Percentiles rank a stretch among this genome's conserved stretches.
Evolutionary conservation across 2,888 invertebrate genomes (phyloP).

Genomic region (Volucella inflata): DNA sequence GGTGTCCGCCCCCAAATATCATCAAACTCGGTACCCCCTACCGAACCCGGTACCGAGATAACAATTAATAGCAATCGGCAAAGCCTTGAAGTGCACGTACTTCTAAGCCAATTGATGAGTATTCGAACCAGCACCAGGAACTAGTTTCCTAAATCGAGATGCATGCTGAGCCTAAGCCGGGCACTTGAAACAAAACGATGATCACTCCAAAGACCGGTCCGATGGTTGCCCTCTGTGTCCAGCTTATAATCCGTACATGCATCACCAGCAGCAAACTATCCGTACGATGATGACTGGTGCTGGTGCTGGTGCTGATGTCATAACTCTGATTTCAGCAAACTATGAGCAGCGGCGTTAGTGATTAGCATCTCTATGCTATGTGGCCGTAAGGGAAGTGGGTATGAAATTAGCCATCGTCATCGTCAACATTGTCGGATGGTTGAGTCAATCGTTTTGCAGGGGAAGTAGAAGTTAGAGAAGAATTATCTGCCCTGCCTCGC

Average conservation of each 20-base stretch:
- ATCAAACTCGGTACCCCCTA: not conserved
- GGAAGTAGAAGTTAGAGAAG: constrained; percentile 1
- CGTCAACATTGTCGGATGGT: constrained; percentile 39
- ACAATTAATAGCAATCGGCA: constrained; percentile 70
- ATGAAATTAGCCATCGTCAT: constrained; percentile 65
- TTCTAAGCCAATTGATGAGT: not conserved
- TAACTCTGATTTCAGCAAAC: not conserved
- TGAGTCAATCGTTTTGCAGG: constrained; percentile 50
- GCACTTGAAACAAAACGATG: constrained; percentile 58
- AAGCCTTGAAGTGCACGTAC: constrained; percentile 13
- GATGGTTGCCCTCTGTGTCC: constrained; percentile 19
- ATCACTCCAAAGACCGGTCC: constrained; percentile 55
- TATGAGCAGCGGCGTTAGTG: constrained; percentile 64
- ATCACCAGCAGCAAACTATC: constrained; percentile 11
- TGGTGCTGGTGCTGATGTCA: not conserved
- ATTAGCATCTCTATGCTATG: constrained; percentile 68
- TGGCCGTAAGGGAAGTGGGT: constrained; percentile 65
- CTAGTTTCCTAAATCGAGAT: constrained; percentile 27
- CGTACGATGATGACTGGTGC: constrained; percentile 20
- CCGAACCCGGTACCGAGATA: no score
- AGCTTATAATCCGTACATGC: constrained; percentile 47
- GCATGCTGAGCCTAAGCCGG: not conserved
- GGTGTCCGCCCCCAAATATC: constrained; percentile 11
- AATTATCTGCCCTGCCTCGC: constrained; percentile 33
- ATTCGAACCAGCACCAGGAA: constrained; percentile 1